A percentile compares a stretch with the other conserved stretches of the same genome.
phyloP scores from a whole-genome alignment of 2,888 invertebrate genomes.

The Tuta absoluta region DNA sequence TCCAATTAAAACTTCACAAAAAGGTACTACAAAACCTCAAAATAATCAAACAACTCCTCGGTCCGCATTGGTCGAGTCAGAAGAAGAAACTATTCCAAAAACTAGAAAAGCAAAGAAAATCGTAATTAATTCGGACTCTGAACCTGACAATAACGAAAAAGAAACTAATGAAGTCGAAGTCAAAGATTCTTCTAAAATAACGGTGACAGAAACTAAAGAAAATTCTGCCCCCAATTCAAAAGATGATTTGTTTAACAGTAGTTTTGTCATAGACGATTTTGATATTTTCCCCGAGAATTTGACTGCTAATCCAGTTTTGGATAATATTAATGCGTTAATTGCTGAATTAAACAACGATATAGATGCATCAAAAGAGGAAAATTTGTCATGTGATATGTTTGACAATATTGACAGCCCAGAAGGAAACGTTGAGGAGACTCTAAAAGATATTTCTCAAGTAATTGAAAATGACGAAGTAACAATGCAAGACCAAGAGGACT shows the following conservation, averaged over 20 bases:
- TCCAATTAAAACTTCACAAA: conserved; percentile 21
- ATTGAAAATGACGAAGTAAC: conserved; percentile 32
- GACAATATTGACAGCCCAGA: conserved; percentile 47
- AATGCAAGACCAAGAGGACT: background rate
- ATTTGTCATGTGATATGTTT: conserved; percentile 54
- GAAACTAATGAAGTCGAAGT: conserved; percentile 9
- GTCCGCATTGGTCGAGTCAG: conserved; percentile 17
- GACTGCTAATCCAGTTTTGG: conserved; percentile 57
- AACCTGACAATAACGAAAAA: conserved; percentile 39
- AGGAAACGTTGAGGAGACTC: conserved; percentile 37
- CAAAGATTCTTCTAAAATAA: background rate
- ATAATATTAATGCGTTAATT: conserved; percentile 66
- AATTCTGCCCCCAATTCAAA: conserved; percentile 1
- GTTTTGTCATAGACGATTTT: conserved; percentile 59
- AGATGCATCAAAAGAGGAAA: conserved; percentile 47
- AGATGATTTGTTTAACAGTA: conserved; percentile 41
- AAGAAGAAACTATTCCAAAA: conserved; percentile 33
- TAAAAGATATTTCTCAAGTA: conserved; percentile 42
- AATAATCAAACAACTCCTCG: background rate
- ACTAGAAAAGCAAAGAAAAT: conserved; percentile 47
- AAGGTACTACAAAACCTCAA: background rate
- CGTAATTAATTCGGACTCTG: conserved; percentile 57
- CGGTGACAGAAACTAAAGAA: background rate
- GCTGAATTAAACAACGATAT: conserved; percentile 65
- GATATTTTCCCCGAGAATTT: conserved; percentile 67